Evolutionary conservation across 2,888 invertebrate species (phyloP).

Genomic region (Nowickia ferox): DNA sequence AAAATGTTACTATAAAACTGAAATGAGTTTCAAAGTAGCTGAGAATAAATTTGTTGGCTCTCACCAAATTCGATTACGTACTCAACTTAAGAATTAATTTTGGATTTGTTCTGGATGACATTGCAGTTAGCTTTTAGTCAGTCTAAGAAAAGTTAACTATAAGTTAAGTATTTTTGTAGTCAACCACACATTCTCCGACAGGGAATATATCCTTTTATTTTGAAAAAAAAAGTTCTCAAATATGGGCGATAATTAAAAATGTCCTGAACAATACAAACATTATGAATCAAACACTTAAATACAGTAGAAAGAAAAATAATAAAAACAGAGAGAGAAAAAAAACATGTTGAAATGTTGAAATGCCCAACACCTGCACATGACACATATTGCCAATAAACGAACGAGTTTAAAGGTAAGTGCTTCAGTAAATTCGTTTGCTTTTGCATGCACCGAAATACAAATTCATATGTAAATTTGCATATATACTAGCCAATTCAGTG

Average conservation of each 20-base stretch:
- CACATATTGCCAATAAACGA: slow-evolving; percentile 65
- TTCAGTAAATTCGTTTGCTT: neutral
- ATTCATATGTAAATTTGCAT: slow-evolving; percentile 28
- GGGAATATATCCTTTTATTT: slow-evolving; percentile 12
- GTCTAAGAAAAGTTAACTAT: too few relatives aligned
- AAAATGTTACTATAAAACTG: too few relatives aligned
- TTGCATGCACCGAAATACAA: slow-evolving; percentile 8
- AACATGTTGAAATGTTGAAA: slow-evolving; percentile 24
- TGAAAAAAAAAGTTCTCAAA: slow-evolving; percentile 26
- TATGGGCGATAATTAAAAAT: slow-evolving; percentile 56
- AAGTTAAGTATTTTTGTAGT: too few relatives aligned
- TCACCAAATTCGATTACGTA: too few relatives aligned
- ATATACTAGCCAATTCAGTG: slow-evolving; percentile 40
- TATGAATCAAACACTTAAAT: slow-evolving; percentile 52
- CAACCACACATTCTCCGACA: too few relatives aligned
- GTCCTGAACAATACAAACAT: slow-evolving; percentile 47
- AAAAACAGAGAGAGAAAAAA: neutral
- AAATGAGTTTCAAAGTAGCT: too few relatives aligned
- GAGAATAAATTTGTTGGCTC: too few relatives aligned
- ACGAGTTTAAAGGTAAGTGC: slow-evolving; percentile 31
- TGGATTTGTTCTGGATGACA: too few relatives aligned
- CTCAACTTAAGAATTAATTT: too few relatives aligned
- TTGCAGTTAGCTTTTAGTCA: too few relatives aligned
- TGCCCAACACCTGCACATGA: slow-evolving; percentile 58
- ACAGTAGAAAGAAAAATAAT: slow-evolving; percentile 2